phyloP scores from a whole-genome alignment of 2,113 vertebrate genomes.

The Myrmecobius fasciatus region DNA sequence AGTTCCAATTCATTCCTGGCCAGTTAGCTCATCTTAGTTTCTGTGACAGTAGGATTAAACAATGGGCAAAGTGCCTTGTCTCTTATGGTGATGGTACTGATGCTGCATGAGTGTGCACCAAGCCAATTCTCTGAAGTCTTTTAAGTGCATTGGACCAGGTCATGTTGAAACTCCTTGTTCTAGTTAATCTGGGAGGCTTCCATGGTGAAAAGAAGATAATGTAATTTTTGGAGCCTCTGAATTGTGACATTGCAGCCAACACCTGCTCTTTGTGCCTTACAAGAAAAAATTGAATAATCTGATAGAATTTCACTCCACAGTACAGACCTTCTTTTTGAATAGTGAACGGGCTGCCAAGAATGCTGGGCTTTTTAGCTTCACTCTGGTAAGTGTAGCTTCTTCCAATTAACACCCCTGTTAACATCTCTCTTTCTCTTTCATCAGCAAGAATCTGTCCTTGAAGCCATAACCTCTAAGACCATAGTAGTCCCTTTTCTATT shows the following conservation, averaged over 20 bases:
- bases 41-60: neutral
- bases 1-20: neutral
- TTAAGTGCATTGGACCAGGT: rapidly evolving
- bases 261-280: neutral
- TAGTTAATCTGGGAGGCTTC: neutral
- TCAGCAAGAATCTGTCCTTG: neutral
- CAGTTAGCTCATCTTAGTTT: neutral
- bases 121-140: neutral
- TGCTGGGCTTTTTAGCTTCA: neutral
- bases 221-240: neutral
- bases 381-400: neutral
- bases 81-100: neutral
- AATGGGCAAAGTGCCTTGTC: neutral
- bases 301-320: neutral
- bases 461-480: neutral
- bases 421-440: rapidly evolving
- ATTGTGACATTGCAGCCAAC: neutral
- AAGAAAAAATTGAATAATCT: rapidly evolving
- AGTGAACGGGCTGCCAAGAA: neutral
- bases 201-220: neutral
- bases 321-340: neutral
- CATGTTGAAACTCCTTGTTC: neutral
- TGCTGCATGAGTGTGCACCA: neutral
- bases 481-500: neutral
- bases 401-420: neutral